Evolutionary conservation across 2,888 invertebrate genomes (phyloP).

Genomic region (Andrena fulva): DNA sequence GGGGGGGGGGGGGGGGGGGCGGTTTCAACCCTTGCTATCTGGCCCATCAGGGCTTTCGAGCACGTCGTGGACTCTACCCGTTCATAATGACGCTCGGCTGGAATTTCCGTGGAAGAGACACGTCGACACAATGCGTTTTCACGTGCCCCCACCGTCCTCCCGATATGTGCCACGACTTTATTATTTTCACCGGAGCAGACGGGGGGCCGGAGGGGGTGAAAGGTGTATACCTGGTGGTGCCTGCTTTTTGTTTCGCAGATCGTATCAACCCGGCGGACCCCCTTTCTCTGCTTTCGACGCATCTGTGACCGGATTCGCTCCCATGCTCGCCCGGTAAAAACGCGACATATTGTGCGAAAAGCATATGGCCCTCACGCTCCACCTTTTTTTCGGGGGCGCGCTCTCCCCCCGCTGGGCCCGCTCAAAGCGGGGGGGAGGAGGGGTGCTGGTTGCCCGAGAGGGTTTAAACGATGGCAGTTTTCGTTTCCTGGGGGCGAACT

Average conservation of each 20-base stretch:
- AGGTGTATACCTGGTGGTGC: conserved; percentile 74
- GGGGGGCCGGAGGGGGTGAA: background rate
- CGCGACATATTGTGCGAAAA: conserved; percentile 76
- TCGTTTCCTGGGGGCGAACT: background rate
- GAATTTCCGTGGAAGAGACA: conserved; percentile 63
- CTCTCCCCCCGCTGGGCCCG: background rate
- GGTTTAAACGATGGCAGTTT: background rate
- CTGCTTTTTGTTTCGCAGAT: conserved; percentile 79
- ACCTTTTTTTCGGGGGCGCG: conserved; percentile 36
- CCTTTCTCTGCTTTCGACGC: conserved; percentile 72
- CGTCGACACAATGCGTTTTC: conserved; percentile 61
- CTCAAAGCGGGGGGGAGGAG: background rate
- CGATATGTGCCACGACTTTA: conserved; percentile 62
- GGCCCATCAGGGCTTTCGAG: conserved; percentile 73
- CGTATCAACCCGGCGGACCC: conserved; percentile 70
- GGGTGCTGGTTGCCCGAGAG: background rate
- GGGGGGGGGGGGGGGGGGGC: conserved; percentile 30
- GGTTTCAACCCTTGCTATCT: conserved; percentile 84
- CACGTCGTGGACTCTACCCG: conserved; percentile 45
- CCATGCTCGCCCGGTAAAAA: conserved; percentile 71
- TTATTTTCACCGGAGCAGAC: conserved; percentile 29
- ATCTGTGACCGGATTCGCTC: conserved; percentile 79
- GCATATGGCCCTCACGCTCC: conserved; percentile 68
- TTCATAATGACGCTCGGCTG: conserved; percentile 62
- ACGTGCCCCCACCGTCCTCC: conserved; percentile 37